Conservation (phyloP, 2,797 vertebrate genomes). For the Tympanoctomys barrerae region DNA sequence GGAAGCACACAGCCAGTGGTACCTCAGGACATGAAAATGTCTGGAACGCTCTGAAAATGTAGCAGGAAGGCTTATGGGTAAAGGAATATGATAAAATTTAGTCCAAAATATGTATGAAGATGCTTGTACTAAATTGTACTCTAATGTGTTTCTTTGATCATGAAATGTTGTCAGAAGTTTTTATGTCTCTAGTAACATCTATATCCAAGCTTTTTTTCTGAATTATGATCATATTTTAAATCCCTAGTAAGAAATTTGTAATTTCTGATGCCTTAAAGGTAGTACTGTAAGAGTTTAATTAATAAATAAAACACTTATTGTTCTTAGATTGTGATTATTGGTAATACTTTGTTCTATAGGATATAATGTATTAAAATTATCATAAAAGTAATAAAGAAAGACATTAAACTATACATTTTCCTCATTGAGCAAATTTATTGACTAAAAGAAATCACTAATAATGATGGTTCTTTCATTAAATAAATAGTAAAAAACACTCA, state of each 20-base stretch:
- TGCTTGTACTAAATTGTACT: background rate
- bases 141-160: background rate
- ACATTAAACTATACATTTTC: constrained; percentile 14
- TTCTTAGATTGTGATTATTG: constrained; percentile 77
- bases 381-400: constrained; percentile 37
- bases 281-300: constrained; percentile 73
- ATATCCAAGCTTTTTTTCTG: constrained; percentile 11
- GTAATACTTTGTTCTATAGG: constrained; percentile 67
- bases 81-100: background rate
- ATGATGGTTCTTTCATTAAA: constrained; percentile 64
- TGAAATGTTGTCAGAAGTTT: constrained; percentile 58
- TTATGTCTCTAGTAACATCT: constrained; percentile 6
- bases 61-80: background rate
- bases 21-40: background rate
- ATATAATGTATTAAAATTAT: constrained; percentile 73
- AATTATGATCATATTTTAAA: constrained; percentile 58
- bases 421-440: constrained; percentile 64
- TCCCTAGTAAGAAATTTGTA: constrained; percentile 55
- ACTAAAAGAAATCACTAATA: constrained; percentile 67
- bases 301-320: constrained; percentile 80
- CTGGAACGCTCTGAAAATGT: background rate
- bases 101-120: background rate
- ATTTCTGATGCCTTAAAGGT: constrained; percentile 70
- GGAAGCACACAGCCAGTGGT: background rate
- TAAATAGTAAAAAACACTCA: constrained; percentile 57